Evolutionary conservation across 2,888 invertebrate species (phyloP).

Genomic region (Crocallis elinguaria): DNA sequence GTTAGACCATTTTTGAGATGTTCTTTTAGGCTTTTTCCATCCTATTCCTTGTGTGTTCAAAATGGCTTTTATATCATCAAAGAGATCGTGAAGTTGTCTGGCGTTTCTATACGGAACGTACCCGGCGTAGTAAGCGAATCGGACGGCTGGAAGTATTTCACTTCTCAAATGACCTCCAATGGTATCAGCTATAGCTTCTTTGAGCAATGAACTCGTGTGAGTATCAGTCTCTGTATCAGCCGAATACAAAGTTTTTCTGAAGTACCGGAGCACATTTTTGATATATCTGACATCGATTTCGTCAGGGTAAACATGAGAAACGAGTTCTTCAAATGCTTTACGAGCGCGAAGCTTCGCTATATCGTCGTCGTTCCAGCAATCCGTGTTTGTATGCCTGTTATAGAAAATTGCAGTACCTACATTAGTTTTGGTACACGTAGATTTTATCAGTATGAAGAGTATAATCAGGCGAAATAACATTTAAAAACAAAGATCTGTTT

Average conservation of each 20-base stretch:
- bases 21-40: slow-evolving; percentile 59
- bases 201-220: slow-evolving; percentile 50
- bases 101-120: slow-evolving; percentile 66
- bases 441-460: slow-evolving; percentile 15
- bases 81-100: slow-evolving; percentile 62
- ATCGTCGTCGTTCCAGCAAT: slow-evolving; percentile 71
- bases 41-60: slow-evolving; percentile 74
- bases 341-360: slow-evolving; percentile 66
- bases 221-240: slow-evolving; percentile 47
- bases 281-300: slow-evolving; percentile 61
- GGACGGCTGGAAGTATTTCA: slow-evolving; percentile 66
- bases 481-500: no score
- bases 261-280: slow-evolving; percentile 59
- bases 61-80: slow-evolving; percentile 54
- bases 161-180: slow-evolving; percentile 70
- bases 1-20: slow-evolving; percentile 59
- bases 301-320: slow-evolving; percentile 57
- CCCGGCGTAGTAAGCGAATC: slow-evolving; percentile 76
- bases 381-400: slow-evolving; percentile 42
- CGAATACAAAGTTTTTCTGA: slow-evolving; percentile 51
- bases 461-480: slow-evolving; percentile 61
- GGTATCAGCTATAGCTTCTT: slow-evolving; percentile 66
- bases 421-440: slow-evolving; percentile 37
- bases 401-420: slow-evolving; percentile 69
- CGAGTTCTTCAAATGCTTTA: slow-evolving; percentile 61